Percentiles rank a stretch among this genome's conserved stretches.
phyloP scores from a whole-genome alignment of 2,888 invertebrate genomes.

The Drosophila peninsularis region DNA sequence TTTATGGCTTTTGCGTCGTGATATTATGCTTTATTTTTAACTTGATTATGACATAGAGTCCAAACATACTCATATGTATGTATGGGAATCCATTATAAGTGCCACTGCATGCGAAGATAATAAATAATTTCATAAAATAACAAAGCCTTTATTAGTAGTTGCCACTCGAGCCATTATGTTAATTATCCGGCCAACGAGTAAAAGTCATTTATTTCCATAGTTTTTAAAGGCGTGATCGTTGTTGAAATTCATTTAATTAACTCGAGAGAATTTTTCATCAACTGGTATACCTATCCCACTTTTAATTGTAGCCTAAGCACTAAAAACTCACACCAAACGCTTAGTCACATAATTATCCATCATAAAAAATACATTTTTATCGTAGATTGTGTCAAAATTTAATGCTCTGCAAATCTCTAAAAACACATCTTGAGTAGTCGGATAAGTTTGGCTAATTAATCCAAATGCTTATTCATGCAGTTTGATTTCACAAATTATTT shows the following conservation, averaged over 20 bases:
- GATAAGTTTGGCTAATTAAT: conserved; percentile 6
- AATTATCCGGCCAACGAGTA: conserved; percentile 27
- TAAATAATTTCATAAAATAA: conserved; percentile 50
- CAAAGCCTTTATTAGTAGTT: conserved; percentile 31
- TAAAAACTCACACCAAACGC: conserved; percentile 8
- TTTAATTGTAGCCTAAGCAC: conserved; percentile 7
- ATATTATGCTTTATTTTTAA: conserved; percentile 71
- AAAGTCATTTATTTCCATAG: conserved; percentile 17
- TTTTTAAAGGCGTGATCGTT: conserved; percentile 34
- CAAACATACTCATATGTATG: conserved; percentile 11
- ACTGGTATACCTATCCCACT: neutral
- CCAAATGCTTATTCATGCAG: conserved; percentile 8
- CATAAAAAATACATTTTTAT: neutral
- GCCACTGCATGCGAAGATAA: conserved; percentile 32
- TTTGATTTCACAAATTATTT: conserved; percentile 4
- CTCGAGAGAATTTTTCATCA: conserved; percentile 30
- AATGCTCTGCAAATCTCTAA: neutral
- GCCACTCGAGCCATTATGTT: conserved; percentile 40
- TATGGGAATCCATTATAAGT: conserved; percentile 13
- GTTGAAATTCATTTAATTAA: conserved; percentile 39
- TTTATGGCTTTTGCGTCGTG: conserved; percentile 37
- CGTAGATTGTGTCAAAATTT: neutral
- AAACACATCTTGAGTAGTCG: neutral
- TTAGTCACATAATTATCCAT: conserved; percentile 2
- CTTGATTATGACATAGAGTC: conserved; percentile 59